Conservation (phyloP, 2,888 invertebrate species). For the Synanthedon andrenaeformis region DNA sequence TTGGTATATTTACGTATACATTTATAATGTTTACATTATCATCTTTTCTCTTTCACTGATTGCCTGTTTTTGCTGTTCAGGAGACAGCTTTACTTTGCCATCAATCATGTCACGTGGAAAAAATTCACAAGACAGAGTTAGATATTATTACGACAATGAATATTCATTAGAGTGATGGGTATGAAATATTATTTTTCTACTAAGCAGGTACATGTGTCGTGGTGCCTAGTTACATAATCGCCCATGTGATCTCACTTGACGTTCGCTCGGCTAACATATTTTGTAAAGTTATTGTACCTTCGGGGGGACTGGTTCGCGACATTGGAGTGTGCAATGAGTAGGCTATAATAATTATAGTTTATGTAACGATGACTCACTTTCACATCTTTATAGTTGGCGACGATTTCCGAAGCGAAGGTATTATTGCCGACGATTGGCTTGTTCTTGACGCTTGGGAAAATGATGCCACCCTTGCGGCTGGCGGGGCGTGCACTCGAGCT, state of each 20-base stretch:
- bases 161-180: background rate
- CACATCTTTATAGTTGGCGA: constrained; percentile 82
- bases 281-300: constrained; percentile 17
- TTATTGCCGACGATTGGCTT: constrained; percentile 88
- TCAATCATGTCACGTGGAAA: constrained; percentile 3
- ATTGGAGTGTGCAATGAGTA: background rate
- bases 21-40: too few relatives aligned
- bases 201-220: background rate
- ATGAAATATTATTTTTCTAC: background rate
- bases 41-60: too few relatives aligned
- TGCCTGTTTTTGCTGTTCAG: too few relatives aligned
- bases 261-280: constrained; percentile 19
- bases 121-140: background rate
- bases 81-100: constrained; percentile 2
- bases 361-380: constrained; percentile 73
- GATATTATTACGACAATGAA: background rate
- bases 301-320: constrained; percentile 6
- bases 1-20: too few relatives aligned
- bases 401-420: constrained; percentile 82
- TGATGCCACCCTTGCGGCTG: constrained; percentile 82
- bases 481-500: constrained; percentile 54
- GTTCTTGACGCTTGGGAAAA: constrained; percentile 92
- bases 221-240: background rate
- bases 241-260: constrained; percentile 1
- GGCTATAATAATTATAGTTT: constrained; percentile 3